phyloP scores from a whole-genome alignment of 2,888 invertebrate genomes.

The Pyrgus malvae region DNA sequence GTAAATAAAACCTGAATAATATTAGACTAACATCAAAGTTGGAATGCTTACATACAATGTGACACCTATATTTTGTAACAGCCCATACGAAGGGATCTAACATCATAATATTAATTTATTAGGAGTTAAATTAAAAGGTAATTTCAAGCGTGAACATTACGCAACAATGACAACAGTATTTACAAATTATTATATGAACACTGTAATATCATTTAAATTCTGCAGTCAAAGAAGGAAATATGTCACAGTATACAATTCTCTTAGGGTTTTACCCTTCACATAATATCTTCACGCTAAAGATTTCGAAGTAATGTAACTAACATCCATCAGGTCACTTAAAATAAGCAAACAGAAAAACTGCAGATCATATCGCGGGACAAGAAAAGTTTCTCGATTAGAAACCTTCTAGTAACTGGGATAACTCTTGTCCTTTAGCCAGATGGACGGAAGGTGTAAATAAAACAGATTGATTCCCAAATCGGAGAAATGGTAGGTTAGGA shows the following conservation, averaged over 20 bases:
- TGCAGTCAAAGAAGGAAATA: conserved; percentile 51
- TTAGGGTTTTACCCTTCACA: too few species aligned
- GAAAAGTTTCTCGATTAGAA: too few species aligned
- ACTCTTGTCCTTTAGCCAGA: too few species aligned
- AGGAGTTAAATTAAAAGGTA: conserved; percentile 36
- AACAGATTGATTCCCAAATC: too few species aligned
- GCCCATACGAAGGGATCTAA: conserved; percentile 30
- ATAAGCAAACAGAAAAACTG: too few species aligned
- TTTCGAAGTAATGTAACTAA: too few species aligned
- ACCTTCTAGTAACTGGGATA: too few species aligned
- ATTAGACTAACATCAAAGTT: conserved; percentile 41
- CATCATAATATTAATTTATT: conserved; percentile 30
- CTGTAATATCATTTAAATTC: conserved; percentile 64
- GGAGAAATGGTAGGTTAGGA: too few species aligned
- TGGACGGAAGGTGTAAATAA: too few species aligned
- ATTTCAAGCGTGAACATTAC: conserved; percentile 34
- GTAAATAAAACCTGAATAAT: conserved; percentile 27
- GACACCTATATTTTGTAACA: conserved; percentile 46
- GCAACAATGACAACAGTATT: conserved; percentile 56
- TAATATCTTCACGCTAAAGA: too few species aligned
- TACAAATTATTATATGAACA: conserved; percentile 61
- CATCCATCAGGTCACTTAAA: too few species aligned
- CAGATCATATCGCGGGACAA: too few species aligned
- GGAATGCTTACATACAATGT: conserved; percentile 72
- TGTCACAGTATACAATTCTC: not conserved